Evolutionary conservation across 30 jellyfish, hydroid and myxozoan genomes (phyloP).

Genomic region (Aurelia aurita): DNA sequence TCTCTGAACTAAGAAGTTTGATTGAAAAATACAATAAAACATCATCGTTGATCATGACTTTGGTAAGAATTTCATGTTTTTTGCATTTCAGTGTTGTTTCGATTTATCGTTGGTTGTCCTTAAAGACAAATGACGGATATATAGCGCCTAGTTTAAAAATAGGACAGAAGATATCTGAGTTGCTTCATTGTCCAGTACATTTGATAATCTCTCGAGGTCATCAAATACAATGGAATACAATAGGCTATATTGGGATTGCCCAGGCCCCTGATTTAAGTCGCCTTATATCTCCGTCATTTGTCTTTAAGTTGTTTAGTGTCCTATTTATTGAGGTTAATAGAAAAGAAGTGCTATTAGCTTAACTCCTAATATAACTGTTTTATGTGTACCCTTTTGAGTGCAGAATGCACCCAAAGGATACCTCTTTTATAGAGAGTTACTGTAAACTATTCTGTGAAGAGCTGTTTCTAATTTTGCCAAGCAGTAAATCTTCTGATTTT

Average conservation of each 20-base stretch:
- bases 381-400: neutral
- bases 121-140: too few species aligned
- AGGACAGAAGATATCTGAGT: too few species aligned
- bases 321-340: neutral
- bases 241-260: too few species aligned
- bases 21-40: conserved; percentile 74
- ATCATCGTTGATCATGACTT: conserved; percentile 83
- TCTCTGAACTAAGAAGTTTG: conserved; percentile 55
- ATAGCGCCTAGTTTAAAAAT: too few species aligned
- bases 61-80: conserved; percentile 52
- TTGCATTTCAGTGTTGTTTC: neutral
- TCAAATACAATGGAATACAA: too few species aligned
- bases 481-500: too few species aligned
- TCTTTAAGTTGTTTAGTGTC: neutral
- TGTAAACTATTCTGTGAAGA: too few species aligned
- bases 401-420: neutral
- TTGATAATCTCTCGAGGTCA: too few species aligned
- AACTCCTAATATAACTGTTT: neutral
- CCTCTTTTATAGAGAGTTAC: neutral
- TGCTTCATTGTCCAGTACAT: too few species aligned
- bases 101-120: neutral
- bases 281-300: too few species aligned
- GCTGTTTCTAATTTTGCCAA: too few species aligned
- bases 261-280: too few species aligned
- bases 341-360: neutral